phyloP scores from a whole-genome alignment of 23 tunicate genomes.

The Botrylloides violaceus region DNA sequence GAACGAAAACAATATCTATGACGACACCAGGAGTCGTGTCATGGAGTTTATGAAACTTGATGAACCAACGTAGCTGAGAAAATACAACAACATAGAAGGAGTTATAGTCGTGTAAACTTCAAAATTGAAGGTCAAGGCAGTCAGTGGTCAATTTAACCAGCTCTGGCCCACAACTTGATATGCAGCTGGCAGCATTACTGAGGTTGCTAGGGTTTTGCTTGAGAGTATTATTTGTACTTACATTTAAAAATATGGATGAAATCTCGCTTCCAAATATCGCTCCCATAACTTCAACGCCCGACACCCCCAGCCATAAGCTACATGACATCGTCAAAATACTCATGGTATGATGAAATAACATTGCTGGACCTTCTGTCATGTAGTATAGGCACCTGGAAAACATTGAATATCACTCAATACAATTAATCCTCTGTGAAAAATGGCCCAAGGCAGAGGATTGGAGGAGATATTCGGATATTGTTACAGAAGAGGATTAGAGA shows the following conservation, averaged over 20 bases:
- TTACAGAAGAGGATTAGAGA: too few relatives aligned
- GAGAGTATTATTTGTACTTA: slow-evolving; percentile 15
- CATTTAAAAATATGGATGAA: slow-evolving; percentile 60
- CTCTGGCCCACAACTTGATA: too few relatives aligned
- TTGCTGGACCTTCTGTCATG: slow-evolving; percentile 52
- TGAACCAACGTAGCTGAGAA: slow-evolving; percentile 56
- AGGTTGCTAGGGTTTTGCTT: too few relatives aligned
- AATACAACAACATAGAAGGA: neutral
- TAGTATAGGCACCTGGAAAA: slow-evolving; percentile 64
- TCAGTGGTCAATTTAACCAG: too few relatives aligned
- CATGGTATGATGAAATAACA: slow-evolving; percentile 67
- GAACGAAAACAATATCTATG: slow-evolving; percentile 46
- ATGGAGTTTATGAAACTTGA: slow-evolving; percentile 36
- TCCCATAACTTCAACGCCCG: slow-evolving; percentile 60
- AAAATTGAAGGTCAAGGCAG: too few relatives aligned
- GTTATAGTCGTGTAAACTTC: neutral
- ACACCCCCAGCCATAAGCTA: slow-evolving; percentile 40
- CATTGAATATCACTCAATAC: too few relatives aligned
- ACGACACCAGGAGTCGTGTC: slow-evolving; percentile 24
- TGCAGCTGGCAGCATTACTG: too few relatives aligned
- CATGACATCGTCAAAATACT: slow-evolving; percentile 47
- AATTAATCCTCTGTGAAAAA: too few relatives aligned
- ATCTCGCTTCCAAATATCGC: slow-evolving; percentile 75
- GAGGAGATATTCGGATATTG: too few relatives aligned
- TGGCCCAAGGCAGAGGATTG: too few relatives aligned